Percentiles rank a stretch among this genome's conserved stretches.
Conservation (phyloP, 2,888 invertebrate species). For the Drosophila eohydei region DNA sequence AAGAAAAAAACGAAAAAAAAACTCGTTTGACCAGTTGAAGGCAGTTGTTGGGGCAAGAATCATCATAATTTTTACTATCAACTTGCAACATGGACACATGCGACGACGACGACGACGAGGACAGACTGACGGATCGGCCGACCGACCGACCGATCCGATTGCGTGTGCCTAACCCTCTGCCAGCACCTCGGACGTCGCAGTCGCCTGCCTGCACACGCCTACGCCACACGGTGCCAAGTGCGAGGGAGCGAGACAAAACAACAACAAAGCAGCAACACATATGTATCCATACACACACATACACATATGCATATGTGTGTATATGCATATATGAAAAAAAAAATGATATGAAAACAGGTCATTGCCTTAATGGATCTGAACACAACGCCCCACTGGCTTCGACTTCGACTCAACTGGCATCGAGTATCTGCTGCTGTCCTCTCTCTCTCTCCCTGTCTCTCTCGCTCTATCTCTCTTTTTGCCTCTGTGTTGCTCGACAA, state of each 20-base stretch:
- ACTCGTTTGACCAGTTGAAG: conserved; percentile 74
- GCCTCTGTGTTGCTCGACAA: conserved; percentile 34
- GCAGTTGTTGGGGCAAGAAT: conserved; percentile 75
- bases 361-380: conserved; percentile 83
- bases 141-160: conserved; percentile 58
- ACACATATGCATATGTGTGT: conserved; percentile 24
- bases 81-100: conserved; percentile 81
- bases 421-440: conserved; percentile 11
- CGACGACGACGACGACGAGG: conserved; percentile 36
- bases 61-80: conserved; percentile 82
- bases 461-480: background rate
- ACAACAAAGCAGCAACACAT: conserved; percentile 67
- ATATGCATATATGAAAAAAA: conserved; percentile 36
- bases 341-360: conserved; percentile 83
- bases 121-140: conserved; percentile 23
- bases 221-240: conserved; percentile 33
- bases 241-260: conserved; percentile 78
- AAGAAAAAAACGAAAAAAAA: conserved; percentile 36
- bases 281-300: background rate
- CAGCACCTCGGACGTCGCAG: conserved; percentile 16
- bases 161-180: conserved; percentile 63
- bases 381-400: conserved; percentile 50
- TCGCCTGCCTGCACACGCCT: conserved; percentile 54
- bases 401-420: conserved; percentile 20
- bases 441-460: background rate